Conservation (phyloP, 2,888 invertebrate species). For the Epicampocera succincta region DNA sequence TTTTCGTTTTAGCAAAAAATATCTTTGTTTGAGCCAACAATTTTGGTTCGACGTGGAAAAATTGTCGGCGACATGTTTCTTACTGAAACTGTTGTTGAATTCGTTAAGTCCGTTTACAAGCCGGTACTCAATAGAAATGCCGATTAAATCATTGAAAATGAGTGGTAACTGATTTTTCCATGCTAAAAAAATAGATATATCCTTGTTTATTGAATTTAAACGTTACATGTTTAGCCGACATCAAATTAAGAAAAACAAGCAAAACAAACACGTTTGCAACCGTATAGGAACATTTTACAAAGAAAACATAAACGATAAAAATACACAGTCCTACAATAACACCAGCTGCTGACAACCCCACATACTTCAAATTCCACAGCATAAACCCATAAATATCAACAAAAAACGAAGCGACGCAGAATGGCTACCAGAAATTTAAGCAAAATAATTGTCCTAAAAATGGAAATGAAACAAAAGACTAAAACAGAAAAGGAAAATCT, state of each 20-base stretch:
- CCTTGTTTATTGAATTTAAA: too few relatives aligned
- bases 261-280: neutral
- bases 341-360: conserved; percentile 50
- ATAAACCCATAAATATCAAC: neutral
- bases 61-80: too few relatives aligned
- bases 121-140: too few relatives aligned
- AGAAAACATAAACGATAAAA: conserved; percentile 22
- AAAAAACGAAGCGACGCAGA: neutral
- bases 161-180: too few relatives aligned
- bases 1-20: too few relatives aligned
- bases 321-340: conserved; percentile 28
- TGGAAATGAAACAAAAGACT: neutral
- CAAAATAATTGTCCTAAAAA: conserved; percentile 1
- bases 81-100: too few relatives aligned
- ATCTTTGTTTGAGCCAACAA: too few relatives aligned
- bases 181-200: too few relatives aligned
- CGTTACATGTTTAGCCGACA: neutral
- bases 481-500: neutral
- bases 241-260: conserved; percentile 8
- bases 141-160: too few relatives aligned
- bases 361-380: conserved; percentile 10
- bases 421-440: neutral
- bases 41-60: too few relatives aligned
- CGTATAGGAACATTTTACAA: too few relatives aligned
- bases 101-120: too few relatives aligned